Evolutionary conservation across 2,888 invertebrate genomes (phyloP), one percentile per base, ranked within the genome.

Genomic region (Spilosoma lubricipeda): DNA sequence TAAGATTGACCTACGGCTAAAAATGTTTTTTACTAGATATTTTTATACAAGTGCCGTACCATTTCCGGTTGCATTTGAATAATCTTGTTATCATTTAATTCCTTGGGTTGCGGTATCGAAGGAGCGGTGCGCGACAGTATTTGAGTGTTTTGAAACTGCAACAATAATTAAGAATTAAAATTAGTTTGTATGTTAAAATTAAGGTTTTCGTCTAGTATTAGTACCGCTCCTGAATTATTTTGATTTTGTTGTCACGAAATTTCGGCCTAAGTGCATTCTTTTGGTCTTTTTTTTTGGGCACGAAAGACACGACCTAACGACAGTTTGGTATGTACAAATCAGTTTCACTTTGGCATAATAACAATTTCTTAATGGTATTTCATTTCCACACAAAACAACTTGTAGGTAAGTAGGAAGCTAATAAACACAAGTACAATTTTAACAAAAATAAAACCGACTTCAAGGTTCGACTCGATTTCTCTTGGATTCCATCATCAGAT

Each of bases 101-200:
- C 68, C 30, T 59, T 30, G 33, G 15, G n/a, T 42, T n/a, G 74
- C 18, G 56, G 48, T 67, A 56, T 56, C 52, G 77, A 36, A 67
- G 69, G 63, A 30, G 72, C 48, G n/a, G 45, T 67, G n/a, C 67
- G 68, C 27, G 68, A 23, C 33, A 69, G 18, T 65, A 67, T 39
- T 64, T 75, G 68, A n/a, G 73, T 69, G 48, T 67, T 74, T 45
- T 74, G 70, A 48, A 59, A 70, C 74, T 74, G 74, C 3, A 74
- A 74, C 20, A 66, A 70, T 18, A 59, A 27, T 59, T 59, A 5
- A 27, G 3, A 30, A 30, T 63, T 63, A 30, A 63, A 30, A 30
- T 30, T 27, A n/a, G 11, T 13, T 18, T 30, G 20, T 56, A 30
- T 11, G 27, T 23, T 68, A 36, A 33, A 68, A 63, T n/a, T 56